A percentile compares a stretch with the other conserved stretches of the same genome.
Evolutionary conservation across 2,113 vertebrate species (phyloP).

Genomic region (Lethenteron camtschaticum): DNA sequence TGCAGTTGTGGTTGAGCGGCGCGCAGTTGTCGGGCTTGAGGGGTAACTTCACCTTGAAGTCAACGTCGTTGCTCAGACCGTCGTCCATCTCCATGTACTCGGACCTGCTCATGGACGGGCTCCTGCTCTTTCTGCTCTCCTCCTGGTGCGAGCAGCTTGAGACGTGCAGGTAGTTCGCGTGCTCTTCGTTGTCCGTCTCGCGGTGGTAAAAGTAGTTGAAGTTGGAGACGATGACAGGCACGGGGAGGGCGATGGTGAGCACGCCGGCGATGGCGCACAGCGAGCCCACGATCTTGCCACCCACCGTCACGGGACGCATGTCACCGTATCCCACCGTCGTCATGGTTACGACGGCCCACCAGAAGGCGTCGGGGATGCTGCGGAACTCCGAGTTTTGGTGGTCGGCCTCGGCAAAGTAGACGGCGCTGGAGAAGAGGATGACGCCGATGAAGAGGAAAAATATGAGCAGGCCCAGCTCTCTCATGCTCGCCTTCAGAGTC

Average conservation of each 20-base stretch:
- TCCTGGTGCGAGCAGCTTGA: not conserved
- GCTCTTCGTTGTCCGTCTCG: not conserved
- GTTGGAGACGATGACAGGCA: not conserved
- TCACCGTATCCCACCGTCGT: not conserved
- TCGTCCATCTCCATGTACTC: too few species aligned
- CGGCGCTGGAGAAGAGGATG: constrained; percentile 4
- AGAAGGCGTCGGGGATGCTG: constrained; percentile 5
- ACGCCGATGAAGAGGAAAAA: constrained; percentile 3
- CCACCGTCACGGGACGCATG: constrained; percentile 3
- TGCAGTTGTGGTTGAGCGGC: constrained; percentile 3
- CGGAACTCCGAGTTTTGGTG: not conserved
- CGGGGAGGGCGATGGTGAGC: constrained; percentile 5
- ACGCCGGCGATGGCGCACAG: constrained; percentile 3
- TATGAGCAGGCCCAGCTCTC: constrained; percentile 4
- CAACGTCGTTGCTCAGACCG: too few species aligned
- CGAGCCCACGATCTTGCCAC: not conserved
- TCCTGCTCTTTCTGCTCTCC: not conserved
- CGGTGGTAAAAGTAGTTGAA: constrained; percentile 5
- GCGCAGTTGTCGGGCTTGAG: not conserved
- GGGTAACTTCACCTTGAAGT: too few species aligned
- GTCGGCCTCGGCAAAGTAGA: constrained; percentile 5
- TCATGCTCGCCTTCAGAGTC: constrained; percentile 1
- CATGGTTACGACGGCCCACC: constrained; percentile 4
- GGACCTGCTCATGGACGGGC: not conserved
- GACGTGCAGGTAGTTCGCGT: constrained; percentile 4